Percentiles rank a stretch among this genome's conserved stretches.
Evolutionary conservation across 1,140 invertebrate species (phyloP).

Genomic region (Philaenus spumarius): DNA sequence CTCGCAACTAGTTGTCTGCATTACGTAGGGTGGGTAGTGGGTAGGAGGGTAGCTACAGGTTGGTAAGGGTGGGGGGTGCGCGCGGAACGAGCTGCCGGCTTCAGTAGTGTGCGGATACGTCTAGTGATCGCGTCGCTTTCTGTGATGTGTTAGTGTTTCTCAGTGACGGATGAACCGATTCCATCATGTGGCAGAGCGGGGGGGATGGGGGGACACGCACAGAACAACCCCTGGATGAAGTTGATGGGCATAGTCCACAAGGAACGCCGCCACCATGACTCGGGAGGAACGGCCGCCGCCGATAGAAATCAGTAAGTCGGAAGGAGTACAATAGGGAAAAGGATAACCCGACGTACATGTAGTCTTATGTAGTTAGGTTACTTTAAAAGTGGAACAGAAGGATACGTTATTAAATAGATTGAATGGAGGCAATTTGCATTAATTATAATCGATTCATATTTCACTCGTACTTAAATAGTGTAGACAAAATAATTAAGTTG

Average conservation of each 20-base stretch:
- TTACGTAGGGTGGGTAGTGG: no score
- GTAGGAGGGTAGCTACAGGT: not conserved
- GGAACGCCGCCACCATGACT: constrained; percentile 45
- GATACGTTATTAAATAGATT: no score
- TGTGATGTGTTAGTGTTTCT: not conserved
- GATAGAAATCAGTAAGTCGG: constrained; percentile 28
- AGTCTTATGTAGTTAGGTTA: no score
- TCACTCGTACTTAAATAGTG: no score
- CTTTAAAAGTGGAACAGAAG: no score
- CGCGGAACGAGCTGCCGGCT: not conserved
- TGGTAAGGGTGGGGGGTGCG: not conserved
- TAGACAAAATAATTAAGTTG: no score
- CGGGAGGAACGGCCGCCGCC: constrained; percentile 13
- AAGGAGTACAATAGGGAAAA: no score
- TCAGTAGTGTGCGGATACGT: constrained; percentile 4
- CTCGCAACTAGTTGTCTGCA: no score
- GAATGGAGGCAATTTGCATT: no score
- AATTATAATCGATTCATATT: no score
- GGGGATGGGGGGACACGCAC: constrained; percentile 66
- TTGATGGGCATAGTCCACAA: constrained; percentile 75
- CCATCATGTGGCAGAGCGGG: constrained; percentile 68
- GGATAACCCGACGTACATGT: no score
- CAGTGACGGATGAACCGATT: constrained; percentile 19
- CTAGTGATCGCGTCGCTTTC: not conserved
- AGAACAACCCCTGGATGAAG: constrained; percentile 76